Base-by-base conservation (phyloP, 2,113 vertebrate genomes). In the Ivindomyrus marchei region DNA sequence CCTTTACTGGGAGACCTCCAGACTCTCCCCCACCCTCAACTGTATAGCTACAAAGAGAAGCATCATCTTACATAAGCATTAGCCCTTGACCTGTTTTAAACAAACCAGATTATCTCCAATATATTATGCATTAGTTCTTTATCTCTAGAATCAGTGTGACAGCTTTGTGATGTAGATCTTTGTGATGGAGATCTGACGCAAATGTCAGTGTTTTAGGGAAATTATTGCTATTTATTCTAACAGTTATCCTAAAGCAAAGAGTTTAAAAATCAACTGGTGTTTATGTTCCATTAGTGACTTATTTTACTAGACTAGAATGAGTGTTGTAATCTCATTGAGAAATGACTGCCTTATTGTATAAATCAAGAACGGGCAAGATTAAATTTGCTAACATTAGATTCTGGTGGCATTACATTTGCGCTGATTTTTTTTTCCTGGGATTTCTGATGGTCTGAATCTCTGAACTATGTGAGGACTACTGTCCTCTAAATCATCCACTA, bases 1-100 rank as follows among this genome's bases (percentile, higher is more conserved):
- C 70, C 90, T 94, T 97, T 42, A 92, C 91, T 0, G 94, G 89
- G 91, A 95, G 92, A 62, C 93, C 91, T 39, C 93, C 92, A 88
- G 92, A 90, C 27, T 96, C 96, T 11, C 93, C 92, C 31, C 93
- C 92, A 87, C 93, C 90, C 27, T 96, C 96, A 15, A 95, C 94
- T 2, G 94, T 94, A 91, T 95, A 96, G 91, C 92, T 96, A 93
- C 89, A 93, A 91, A 13, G 92, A 83, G 88, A n/a, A 2, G 1
- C 45, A 87, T 45, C 56, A 53, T 27, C 46, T 87, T 31, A 87
- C 50, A 87, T 87, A 5, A 87, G 36, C 4, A 56, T 53, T n/a
- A 53, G 49, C 85, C 85, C 85, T 56, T 47, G 7, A 45, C 83
- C 42, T 24, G 8, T 47, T n/a, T 85, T 47, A 85, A 85, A 85